A percentile compares a stretch with the other conserved stretches of the same genome.
Conservation (phyloP, 1,140 invertebrate genomes). For the Neodiprion lecontei region DNA sequence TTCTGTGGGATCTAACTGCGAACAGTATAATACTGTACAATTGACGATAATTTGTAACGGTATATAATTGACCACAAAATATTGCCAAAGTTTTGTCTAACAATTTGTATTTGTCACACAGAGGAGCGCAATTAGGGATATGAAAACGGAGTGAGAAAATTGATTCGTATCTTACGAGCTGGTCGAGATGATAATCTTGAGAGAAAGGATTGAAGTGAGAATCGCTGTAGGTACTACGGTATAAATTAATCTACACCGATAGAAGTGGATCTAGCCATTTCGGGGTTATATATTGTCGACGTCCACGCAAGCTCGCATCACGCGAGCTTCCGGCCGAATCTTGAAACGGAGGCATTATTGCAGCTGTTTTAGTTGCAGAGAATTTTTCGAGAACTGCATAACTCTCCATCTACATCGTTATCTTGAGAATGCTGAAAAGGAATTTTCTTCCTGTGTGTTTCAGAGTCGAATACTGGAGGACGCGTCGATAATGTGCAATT, state of each 20-base stretch:
- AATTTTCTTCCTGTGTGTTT: slow-evolving; percentile 58
- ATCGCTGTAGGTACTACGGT: too few species aligned
- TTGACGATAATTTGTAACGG: too few species aligned
- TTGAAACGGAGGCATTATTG: neutral
- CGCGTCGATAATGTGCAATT: slow-evolving; percentile 87
- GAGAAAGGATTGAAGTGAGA: too few species aligned
- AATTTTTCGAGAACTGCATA: neutral
- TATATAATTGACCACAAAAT: too few species aligned
- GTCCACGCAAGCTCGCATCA: neutral
- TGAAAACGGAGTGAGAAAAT: too few species aligned
- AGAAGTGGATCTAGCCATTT: neutral
- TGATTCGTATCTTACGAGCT: too few species aligned
- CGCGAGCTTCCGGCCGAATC: neutral
- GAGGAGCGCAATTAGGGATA: too few species aligned
- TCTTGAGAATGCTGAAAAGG: neutral
- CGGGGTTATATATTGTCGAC: neutral
- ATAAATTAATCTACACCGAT: neutral
- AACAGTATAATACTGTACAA: too few species aligned
- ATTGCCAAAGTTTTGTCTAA: too few species aligned
- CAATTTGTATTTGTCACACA: too few species aligned
- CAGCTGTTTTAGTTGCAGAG: neutral
- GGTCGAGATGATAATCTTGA: too few species aligned
- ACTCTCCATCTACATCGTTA: neutral
- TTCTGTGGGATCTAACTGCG: too few species aligned
- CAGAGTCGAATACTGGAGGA: slow-evolving; percentile 89